Evolutionary conservation across 2,888 invertebrate species (phyloP).

Genomic region (Parnassius apollo): DNA sequence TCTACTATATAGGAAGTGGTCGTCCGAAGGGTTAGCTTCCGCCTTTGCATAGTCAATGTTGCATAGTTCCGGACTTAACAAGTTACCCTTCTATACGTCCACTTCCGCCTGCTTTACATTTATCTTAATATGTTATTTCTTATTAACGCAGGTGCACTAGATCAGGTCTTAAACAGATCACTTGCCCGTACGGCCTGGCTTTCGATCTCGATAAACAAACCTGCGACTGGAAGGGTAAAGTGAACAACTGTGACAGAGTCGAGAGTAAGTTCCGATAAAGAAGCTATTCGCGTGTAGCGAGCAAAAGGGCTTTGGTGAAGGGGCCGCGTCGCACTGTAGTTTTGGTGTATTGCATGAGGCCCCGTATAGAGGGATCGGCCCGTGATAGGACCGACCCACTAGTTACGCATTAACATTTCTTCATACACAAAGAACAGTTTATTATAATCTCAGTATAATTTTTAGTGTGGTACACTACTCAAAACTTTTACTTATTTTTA

Average conservation of each 20-base stretch:
- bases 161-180: conserved; percentile 97
- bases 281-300: conserved; percentile 75
- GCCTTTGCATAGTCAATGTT: conserved; percentile 43
- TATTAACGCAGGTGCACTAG: conserved; percentile 92
- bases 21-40: conserved; percentile 71
- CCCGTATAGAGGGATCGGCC: conserved; percentile 59
- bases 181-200: conserved; percentile 97
- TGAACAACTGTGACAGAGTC: conserved; percentile 96
- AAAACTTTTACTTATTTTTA: neutral
- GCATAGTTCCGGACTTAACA: conserved; percentile 39
- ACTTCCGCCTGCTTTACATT: conserved; percentile 62
- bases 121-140: conserved; percentile 77
- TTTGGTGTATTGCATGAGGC: conserved; percentile 77
- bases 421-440: conserved; percentile 15
- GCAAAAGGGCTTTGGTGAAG: conserved; percentile 77
- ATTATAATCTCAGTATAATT: too few species aligned
- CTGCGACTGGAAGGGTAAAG: conserved; percentile 99
- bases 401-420: conserved; percentile 59
- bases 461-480: too few species aligned
- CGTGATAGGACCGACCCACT: conserved; percentile 50
- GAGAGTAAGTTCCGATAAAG: conserved; percentile 92
- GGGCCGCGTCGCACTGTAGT: conserved; percentile 78
- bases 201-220: conserved; percentile 99
- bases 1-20: conserved; percentile 63
- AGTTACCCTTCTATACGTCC: conserved; percentile 68